Evolutionary conservation across 2,113 vertebrate species (phyloP), one percentile per base, ranked within the genome.

Genomic region (Eulacestoma nigropectus): DNA sequence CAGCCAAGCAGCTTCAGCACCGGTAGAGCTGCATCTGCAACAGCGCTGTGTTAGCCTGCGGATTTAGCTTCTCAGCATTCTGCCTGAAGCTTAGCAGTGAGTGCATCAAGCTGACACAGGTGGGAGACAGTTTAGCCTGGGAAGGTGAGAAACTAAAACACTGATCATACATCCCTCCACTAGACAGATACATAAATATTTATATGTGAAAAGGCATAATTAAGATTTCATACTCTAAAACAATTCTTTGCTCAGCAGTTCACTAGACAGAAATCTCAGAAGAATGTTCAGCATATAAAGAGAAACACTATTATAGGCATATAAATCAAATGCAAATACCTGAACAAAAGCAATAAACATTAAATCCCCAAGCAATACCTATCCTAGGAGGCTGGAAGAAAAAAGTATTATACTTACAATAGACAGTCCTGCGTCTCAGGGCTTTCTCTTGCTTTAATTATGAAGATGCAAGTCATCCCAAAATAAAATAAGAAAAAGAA

Each of bases 401-500:
- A 76, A 88, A 92, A 41, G 49, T 13, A 15, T 81, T 84, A 91
- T 95, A 97, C 97, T 97, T 97, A 96, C 95, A 26, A 91, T 5
- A 84, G 76, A 73, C 14, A 88, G 55, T 86, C 79, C 49, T 76
- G 79, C 32, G 27, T 80, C 88, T 95, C 95, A 95, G 46, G 64
- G 63, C 23, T 90, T 93, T 74, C 84, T 94, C 89, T 91, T 68
- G 92, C 92, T 97, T 95, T 96, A 91, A 84, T 95, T 94, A 95
- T 37, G 89, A 96, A 96, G 95, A 92, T 69, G 75, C 59, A 96
- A 95, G 77, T 89, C 90, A 96, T 82, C 91, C 95, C 91, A 95
- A 97, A 96, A 97, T 78, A 96, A 95, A 97, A 95, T 89, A 95
- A 97, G 94, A 96, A 89, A 97, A 77, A 94, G 25, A 87, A 87